Percentiles rank a stretch among this genome's conserved stretches.
phyloP scores from a whole-genome alignment of 1,140 invertebrate genomes.

The Bombyx mori region ASM3026992v2 NC_085116.1:8480501-8481000 shows the following conservation, averaged over 20 bases:
- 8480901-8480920: constrained; percentile 67
- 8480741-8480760: constrained; percentile 61
- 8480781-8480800: constrained; percentile 70
- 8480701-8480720: no score
- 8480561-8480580: no score
- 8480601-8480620: no score
- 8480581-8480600: no score
- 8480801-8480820: constrained; percentile 70
- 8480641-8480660: no score
- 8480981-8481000: constrained; percentile 8
- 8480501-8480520: no score
- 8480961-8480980: constrained; percentile 66
- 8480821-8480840: constrained; percentile 68
- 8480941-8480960: constrained; percentile 47
- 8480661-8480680: no score
- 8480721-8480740: neutral
- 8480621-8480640: no score
- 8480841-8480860: constrained; percentile 60
- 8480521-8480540: no score
- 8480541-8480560: no score
- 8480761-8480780: constrained; percentile 66
- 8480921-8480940: constrained; percentile 56
- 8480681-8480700: no score
- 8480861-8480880: constrained; percentile 39
- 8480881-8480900: constrained; percentile 62